phyloP scores from a whole-genome alignment of 2,113 vertebrate genomes.

The Paramormyrops kingsleyae region DNA sequence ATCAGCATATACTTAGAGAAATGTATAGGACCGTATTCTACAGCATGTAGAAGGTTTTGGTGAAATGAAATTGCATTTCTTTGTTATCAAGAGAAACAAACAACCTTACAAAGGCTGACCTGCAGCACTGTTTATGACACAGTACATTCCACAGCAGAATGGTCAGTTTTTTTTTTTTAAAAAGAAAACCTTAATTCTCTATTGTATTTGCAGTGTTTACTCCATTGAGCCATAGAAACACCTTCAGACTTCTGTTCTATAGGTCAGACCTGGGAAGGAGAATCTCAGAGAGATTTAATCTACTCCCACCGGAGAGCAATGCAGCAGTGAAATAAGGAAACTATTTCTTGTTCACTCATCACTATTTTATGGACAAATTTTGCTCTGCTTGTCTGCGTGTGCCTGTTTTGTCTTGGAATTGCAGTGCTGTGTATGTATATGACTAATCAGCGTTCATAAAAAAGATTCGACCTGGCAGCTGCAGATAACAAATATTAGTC shows the following conservation, averaged over 20 bases:
- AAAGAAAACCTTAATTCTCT: conserved; percentile 1
- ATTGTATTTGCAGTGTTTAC: conserved; percentile 36
- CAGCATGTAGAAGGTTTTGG: not conserved
- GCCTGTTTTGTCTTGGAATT: not conserved
- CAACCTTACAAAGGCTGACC: not conserved
- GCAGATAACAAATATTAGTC: not conserved
- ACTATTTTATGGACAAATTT: conserved; percentile 19
- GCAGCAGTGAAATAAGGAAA: not conserved
- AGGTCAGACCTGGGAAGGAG: conserved; percentile 38
- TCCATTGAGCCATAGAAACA: conserved; percentile 47
- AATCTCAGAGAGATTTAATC: conserved; percentile 23
- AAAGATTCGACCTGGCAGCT: not conserved
- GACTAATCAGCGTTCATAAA: not conserved
- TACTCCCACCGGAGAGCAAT: not conserved
- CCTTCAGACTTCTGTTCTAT: conserved; percentile 35
- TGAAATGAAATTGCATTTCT: not conserved
- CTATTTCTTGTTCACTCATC: conserved; percentile 10
- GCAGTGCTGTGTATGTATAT: not conserved
- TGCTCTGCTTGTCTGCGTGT: not conserved
- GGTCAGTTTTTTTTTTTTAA: not conserved
- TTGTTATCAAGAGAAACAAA: not conserved
- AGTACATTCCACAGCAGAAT: conserved; percentile 14
- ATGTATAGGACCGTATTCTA: not conserved
- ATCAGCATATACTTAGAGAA: not conserved
- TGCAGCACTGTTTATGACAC: not conserved